Base-by-base conservation (phyloP, 2,113 vertebrate genomes). In the Percopsis transmontana region DNA sequence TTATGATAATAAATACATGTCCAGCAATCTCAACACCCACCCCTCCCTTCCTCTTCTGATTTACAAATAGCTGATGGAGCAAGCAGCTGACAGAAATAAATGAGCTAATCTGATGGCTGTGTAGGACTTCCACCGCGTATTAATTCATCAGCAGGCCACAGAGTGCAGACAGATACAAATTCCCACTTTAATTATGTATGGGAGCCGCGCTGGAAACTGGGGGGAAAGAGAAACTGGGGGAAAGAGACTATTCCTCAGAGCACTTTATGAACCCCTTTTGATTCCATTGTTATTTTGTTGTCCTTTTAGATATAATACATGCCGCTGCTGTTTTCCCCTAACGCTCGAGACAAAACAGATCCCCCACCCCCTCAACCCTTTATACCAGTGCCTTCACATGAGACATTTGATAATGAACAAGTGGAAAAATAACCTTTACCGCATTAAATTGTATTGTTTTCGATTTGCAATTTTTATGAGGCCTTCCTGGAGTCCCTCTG, bases 161-260 rank as follows among this genome's bases (percentile, higher is more conserved):
- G 88, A 88, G 85, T 88, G 80, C 81, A 89, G 90, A 91, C 91
- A 90, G 91, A 90, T 90, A 92, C 89, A 91, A 90, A 91, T 91
- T 87, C 85, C 87, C 58, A 75, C 70, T 90, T 92, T 92, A 92
- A 92, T 91, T 92, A 92, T 92, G 89, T 85, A 92, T 92, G 87
- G 84, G 82, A 85, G 80, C 81, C 77, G 68, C 50, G 68, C 72
- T 85, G 58, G 79, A 87, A 84, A 70, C 72, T 59, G 70, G 78
- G 85, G 84, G 87, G 84, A 85, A 84, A n/a, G n/a, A n/a, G n/a
- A n/a, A n/a, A n/a, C n/a, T 79, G 82, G 78, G 55, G 72, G 66
- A 21, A 14, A 2, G 70, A 65, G 76, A 76, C 80, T 77, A 84
- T 88, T 87, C 87, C 87, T 87, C 82, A 78, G 75, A 81, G 76